phyloP scores from a whole-genome alignment of 2,888 invertebrate species.

The Drosophila gaucha region DNA sequence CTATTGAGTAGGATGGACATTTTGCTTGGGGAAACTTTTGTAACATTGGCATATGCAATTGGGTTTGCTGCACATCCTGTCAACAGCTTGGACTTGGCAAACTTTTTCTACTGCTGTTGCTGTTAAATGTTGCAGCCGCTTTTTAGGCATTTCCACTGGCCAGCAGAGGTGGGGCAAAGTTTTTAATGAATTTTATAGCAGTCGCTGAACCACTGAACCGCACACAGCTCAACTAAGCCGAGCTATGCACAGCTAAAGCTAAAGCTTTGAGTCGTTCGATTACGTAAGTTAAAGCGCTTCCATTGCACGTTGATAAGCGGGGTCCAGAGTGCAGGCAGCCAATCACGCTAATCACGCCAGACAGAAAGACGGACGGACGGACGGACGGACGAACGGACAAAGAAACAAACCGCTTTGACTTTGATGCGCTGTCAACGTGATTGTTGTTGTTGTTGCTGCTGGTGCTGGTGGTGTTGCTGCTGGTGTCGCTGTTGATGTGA shows the following conservation, averaged over 20 bases:
- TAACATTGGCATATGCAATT: constrained; percentile 79
- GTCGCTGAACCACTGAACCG: constrained; percentile 52
- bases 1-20: constrained; percentile 29
- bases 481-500: constrained; percentile 26
- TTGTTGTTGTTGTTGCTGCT: constrained; percentile 21
- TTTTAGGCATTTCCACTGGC: constrained; percentile 41
- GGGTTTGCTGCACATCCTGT: constrained; percentile 80
- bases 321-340: constrained; percentile 53
- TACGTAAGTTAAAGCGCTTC: constrained; percentile 44
- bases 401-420: constrained; percentile 64
- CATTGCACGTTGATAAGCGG: constrained; percentile 49
- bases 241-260: constrained; percentile 15
- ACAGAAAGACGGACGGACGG: constrained; percentile 12
- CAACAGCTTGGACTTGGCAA: constrained; percentile 78
- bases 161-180: constrained; percentile 51
- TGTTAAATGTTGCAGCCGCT: constrained; percentile 71
- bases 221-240: constrained; percentile 28
- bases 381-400: constrained; percentile 21
- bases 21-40: constrained; percentile 60
- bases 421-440: constrained; percentile 57
- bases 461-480: constrained; percentile 33
- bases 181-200: constrained; percentile 80
- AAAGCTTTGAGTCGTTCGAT: constrained; percentile 43
- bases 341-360: constrained; percentile 67
- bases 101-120: constrained; percentile 64